Conservation (phyloP, 2,888 invertebrate species). For the Spisula subtruncata region DNA sequence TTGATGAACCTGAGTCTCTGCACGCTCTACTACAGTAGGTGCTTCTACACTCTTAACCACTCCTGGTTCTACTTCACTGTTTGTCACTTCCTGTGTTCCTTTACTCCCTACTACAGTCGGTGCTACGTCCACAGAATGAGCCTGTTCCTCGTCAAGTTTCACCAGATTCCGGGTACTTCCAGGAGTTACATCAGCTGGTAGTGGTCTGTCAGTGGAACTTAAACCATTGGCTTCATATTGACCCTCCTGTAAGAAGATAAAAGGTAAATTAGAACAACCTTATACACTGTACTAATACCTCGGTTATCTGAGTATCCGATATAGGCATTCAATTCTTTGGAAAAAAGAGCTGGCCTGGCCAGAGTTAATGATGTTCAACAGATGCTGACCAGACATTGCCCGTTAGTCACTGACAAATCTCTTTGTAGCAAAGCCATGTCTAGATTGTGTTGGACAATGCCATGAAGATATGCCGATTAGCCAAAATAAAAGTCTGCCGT, state of each 20-base stretch:
- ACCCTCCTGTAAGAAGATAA: not conserved
- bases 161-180: not conserved
- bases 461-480: too few species aligned
- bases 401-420: too few species aligned
- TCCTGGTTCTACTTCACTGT: not conserved
- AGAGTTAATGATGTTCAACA: too few species aligned
- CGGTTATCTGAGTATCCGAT: too few species aligned
- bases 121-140: not conserved
- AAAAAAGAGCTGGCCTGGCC: too few species aligned
- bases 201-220: constrained; percentile 7
- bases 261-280: not conserved
- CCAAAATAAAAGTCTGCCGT: too few species aligned
- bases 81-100: not conserved
- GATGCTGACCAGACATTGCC: too few species aligned
- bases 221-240: not conserved
- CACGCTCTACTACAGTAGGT: not conserved
- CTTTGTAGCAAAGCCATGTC: too few species aligned
- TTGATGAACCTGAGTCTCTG: not conserved
- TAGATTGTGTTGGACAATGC: too few species aligned
- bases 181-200: not conserved
- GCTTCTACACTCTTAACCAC: not conserved
- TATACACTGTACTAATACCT: not conserved
- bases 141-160: not conserved
- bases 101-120: not conserved
- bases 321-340: too few species aligned